Evolutionary conservation across 2,888 invertebrate genomes (phyloP).

Genomic region (Rotaria socialis): DNA sequence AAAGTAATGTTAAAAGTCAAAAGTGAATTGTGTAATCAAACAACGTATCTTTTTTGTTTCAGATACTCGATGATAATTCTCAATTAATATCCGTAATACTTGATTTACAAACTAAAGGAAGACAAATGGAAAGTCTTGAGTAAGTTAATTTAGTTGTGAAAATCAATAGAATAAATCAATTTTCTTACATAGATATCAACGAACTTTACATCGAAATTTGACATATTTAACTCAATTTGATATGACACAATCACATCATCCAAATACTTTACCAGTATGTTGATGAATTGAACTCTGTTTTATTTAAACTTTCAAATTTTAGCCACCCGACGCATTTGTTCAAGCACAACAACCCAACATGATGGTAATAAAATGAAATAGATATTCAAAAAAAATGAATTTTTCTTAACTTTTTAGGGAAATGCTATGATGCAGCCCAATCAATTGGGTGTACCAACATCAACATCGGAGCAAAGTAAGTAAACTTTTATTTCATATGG

Average conservation of each 20-base stretch:
- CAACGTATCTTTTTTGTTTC: background rate
- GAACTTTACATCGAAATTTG: conserved; percentile 2
- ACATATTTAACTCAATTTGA: conserved; percentile 13
- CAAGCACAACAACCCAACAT: background rate
- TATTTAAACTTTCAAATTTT: background rate
- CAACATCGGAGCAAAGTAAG: background rate
- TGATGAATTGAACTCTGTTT: background rate
- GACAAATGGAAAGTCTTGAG: background rate
- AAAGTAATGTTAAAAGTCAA: background rate
- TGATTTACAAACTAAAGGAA: background rate
- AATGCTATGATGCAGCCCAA: background rate
- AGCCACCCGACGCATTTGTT: background rate
- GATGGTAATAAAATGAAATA: background rate
- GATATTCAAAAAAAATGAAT: background rate
- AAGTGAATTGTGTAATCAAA: background rate
- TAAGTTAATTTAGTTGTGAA: background rate
- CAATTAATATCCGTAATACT: background rate
- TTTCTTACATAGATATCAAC: background rate
- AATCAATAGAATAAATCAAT: background rate
- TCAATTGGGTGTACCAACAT: conserved; percentile 6
- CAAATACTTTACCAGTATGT: background rate
- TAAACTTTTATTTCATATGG: background rate
- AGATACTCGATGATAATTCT: conserved; percentile 19
- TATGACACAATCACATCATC: background rate
- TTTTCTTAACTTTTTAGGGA: background rate